Evolutionary conservation across 2,888 invertebrate genomes (phyloP), one percentile per base, ranked within the genome.

Genomic region (Thymelicus acteon): DNA sequence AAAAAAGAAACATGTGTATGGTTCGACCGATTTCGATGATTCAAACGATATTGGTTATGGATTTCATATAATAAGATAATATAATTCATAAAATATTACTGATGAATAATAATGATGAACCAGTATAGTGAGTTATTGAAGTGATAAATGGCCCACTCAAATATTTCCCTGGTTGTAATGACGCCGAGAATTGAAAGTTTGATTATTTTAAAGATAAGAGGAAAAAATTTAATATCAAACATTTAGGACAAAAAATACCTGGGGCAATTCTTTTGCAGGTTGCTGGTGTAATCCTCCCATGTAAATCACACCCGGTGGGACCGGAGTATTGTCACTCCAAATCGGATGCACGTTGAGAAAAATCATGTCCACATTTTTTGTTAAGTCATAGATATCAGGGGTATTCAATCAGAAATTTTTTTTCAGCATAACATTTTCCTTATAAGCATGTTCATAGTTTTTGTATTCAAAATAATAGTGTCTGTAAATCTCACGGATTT

Each of bases 291-390:
- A 69, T 3, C 88, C 88, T 47, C 89, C 88, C 62, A 89, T 81
- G 65, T 82, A 82, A 7, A 90, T 72, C n/a, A 87, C 75, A 60
- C 79, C 81, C 0, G 89, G 87, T 6, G 87, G 79, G 7, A 84
- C 72, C 0, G 91, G 90, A 31, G 85, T 75, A 49, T 81, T 78
- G 5, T 66, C 72, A 15, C 78, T 78, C 75, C 85, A 82, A 48
- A 84, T 74, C 0, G 84, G 84, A 78, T 89, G 82, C 3, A 81
- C 78, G 75, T 93, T 94, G 0, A 90, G 54, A 61, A 94, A 86
- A 24, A 90, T 71, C 81, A 93, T 75, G 60, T 87, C 84, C 0
- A 88, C 75, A 57, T 82, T 82, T 40, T 82, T 74, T 2, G 66
- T 67, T 12, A 85, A 62, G 39, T 80, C 77, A 24, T 60, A 71